Percentiles rank a stretch among this genome's conserved stretches.
Conservation (phyloP, 2,113 vertebrate species). For the Prinia subflava region DNA sequence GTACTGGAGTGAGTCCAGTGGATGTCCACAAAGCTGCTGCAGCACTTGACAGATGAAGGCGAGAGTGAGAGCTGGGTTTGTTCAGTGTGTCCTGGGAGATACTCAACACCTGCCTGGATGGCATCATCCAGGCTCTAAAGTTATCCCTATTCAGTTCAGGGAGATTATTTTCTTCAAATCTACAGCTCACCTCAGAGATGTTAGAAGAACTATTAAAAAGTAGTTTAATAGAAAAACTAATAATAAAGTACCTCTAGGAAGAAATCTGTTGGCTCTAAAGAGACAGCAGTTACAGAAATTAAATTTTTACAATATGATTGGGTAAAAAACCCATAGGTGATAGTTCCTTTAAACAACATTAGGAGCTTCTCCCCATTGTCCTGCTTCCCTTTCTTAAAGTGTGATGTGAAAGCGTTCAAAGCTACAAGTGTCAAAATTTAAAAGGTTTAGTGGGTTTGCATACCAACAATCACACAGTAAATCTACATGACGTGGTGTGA, state of each 20-base stretch:
- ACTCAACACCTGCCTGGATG: not conserved
- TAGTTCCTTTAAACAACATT: not conserved
- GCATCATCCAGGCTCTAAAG: too few relatives aligned
- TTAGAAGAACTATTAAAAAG: not conserved
- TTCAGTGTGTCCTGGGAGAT: not conserved
- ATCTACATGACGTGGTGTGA: not conserved
- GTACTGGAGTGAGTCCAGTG: not conserved
- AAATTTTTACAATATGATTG: not conserved
- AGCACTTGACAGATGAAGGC: not conserved
- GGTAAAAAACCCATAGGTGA: not conserved
- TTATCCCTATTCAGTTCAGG: not conserved
- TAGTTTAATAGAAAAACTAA: not conserved
- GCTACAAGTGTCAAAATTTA: not conserved
- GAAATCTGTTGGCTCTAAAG: not conserved
- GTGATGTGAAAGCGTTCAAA: not conserved
- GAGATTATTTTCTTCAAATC: not conserved
- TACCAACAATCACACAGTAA: not conserved
- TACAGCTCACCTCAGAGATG: not conserved
- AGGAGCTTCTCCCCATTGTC: rapidly evolving
- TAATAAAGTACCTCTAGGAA: not conserved
- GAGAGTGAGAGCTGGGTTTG: not conserved
- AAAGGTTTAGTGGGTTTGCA: not conserved
- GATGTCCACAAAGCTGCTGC: not conserved
- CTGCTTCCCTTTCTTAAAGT: not conserved
- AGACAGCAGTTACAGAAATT: not conserved